Base-by-base conservation (phyloP, 2,888 invertebrate genomes). In the Tuta absoluta region DNA sequence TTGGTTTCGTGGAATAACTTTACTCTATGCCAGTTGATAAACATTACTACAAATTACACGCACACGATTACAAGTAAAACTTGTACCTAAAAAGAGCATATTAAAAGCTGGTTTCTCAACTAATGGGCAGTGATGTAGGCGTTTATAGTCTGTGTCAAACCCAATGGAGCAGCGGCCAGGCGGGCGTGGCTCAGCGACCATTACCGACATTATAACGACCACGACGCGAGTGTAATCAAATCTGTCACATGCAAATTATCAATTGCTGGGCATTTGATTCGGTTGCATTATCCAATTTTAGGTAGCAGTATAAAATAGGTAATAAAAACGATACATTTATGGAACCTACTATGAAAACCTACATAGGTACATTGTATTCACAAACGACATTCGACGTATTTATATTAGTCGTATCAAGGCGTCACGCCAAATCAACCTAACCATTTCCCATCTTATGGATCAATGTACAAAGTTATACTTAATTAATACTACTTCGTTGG, bases 161-260 rank as follows among this genome's bases (percentile, higher is more conserved):
- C 58, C 58, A 58, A 21, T 37, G 58, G 38, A 68, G 45, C 17
- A 68, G 45, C 17, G 33, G 8, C 33, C 33, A n/a, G 71, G 66
- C 71, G 70, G 73, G 71, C 68, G 71, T 69, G 70, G 68, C 68
- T 67, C 68, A 65, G 67, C 63, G 64, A 57, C 58, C 68, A 67
- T 68, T 84, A 82, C 77, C 74, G 69, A 67, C 68, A 24, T 8
- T 33, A 56, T 33, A 17, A 56, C 56, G 33, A 17, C 56, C 5
- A 2, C 69, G 60, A 69, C 56, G 28, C 78, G 77, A 73, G n/a
- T 63, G 70, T 76, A 76, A 77, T 76, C 71, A 77, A 76, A 73
- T 79, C 77, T 80, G 77, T 84, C 84, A 82, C 83, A 84, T 79
- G 82, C 82, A 80, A 84, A 86, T 83, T 80, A 82, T 80, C 73